These are phyloP conservation scores for Trididemnum nubilum DNA, from an alignment of 23 tunicate genomes.

Conservation along the genomic window DNA sequence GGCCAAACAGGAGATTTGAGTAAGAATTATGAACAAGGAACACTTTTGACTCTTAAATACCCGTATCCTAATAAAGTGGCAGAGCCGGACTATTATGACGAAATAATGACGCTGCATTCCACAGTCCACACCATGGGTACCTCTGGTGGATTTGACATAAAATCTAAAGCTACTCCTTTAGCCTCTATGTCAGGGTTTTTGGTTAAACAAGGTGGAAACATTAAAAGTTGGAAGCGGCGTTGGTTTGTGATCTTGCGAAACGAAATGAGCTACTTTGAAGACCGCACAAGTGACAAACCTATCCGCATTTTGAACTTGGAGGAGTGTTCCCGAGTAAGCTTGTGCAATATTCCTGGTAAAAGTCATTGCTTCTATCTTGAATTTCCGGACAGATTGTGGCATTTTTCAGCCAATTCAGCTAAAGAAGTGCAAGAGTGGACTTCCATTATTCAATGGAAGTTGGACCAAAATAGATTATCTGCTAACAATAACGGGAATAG, in stretches of 20 bases:
- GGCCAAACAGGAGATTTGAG: constrained; percentile 56
- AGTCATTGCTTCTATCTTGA: constrained; percentile 56
- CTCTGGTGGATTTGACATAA: constrained; percentile 21
- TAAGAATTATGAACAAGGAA: constrained; percentile 69
- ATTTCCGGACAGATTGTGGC: constrained; percentile 71
- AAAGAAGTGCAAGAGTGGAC: constrained; percentile 66
- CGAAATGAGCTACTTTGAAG: constrained; percentile 58
- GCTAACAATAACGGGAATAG: no score
- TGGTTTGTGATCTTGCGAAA: constrained; percentile 50
- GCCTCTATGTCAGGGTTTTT: constrained; percentile 77
- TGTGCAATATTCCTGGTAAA: constrained; percentile 40
- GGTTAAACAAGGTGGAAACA: constrained; percentile 63
- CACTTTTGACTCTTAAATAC: constrained; percentile 48
- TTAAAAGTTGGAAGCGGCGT: constrained; percentile 58
- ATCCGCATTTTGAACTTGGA: constrained; percentile 65
- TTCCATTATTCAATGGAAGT: constrained; percentile 56
- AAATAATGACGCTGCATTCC: constrained; percentile 68
- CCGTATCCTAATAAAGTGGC: constrained; percentile 50
- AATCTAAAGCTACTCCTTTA: constrained; percentile 53
- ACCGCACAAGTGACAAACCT: constrained; percentile 46
- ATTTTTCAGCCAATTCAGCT: constrained; percentile 43
- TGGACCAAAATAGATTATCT: constrained; percentile 29
- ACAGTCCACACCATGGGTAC: constrained; percentile 55
- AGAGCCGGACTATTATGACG: constrained; percentile 57
- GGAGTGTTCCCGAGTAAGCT: constrained; percentile 40